A percentile compares a stretch with the other conserved stretches of the same genome.
Evolutionary conservation across 92 coral and sea anemone species (phyloP).

Genomic region (Zoanthus solanderi): DNA sequence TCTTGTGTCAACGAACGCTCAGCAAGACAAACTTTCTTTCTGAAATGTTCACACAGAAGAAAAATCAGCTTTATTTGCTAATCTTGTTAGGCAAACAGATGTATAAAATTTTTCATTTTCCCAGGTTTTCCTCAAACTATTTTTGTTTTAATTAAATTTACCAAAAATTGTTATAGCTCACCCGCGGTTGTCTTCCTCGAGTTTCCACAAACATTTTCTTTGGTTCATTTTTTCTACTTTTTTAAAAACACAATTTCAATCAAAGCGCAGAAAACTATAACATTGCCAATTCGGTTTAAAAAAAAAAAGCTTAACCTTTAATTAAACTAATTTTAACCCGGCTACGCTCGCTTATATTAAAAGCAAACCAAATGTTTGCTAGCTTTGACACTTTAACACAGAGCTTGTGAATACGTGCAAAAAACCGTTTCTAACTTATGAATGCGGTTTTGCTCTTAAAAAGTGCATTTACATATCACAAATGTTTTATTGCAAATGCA

Average conservation of each 20-base stretch:
- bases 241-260: not conserved
- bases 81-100: constrained; percentile 26
- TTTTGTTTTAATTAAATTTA: constrained; percentile 1
- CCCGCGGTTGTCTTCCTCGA: not conserved
- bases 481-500: not conserved
- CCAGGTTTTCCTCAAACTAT: not conserved
- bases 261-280: not conserved
- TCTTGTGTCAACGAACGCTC: constrained; percentile 19
- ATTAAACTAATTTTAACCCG: constrained; percentile 31
- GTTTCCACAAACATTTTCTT: not conserved
- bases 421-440: not conserved
- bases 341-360: not conserved
- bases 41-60: constrained; percentile 32
- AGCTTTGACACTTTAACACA: constrained; percentile 28
- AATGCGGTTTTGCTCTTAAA: not conserved
- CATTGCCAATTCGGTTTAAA: constrained; percentile 9
- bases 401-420: not conserved
- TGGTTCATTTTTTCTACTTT: not conserved
- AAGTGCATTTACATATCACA: constrained; percentile 1
- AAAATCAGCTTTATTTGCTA: constrained; percentile 27
- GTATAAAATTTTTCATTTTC: constrained; percentile 9
- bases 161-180: not conserved
- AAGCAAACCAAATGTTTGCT: constrained; percentile 29
- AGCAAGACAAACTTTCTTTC: constrained; percentile 36
- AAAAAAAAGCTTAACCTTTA: constrained; percentile 40